Base-by-base conservation (phyloP, 2,113 vertebrate species). In the Strigops habroptila region DNA sequence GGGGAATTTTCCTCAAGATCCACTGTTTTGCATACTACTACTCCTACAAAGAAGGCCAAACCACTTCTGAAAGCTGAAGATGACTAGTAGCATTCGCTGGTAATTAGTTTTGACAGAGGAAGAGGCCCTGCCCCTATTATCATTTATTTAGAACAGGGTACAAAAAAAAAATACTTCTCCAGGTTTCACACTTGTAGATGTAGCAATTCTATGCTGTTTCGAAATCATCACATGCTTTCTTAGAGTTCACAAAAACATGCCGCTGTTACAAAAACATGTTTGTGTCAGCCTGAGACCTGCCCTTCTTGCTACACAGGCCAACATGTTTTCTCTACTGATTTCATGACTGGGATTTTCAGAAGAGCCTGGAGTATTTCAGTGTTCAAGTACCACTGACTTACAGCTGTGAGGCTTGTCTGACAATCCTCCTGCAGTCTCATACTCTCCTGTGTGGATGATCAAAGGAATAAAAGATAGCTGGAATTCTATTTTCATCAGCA, bases 141-240 rank as follows among this genome's bases (percentile, higher is more conserved):
- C 91, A 83, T 96, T 96, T 90, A 89, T 70, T 93, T 91, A 82
- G 37, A 92, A 69, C 46, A 65, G 49, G 48, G 37, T 74, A 77
- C 69, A 93, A 94, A 88, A 79, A 37, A 37, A 31, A 96, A 94
- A 88, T 63, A 62, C 48, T 77, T 95, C 67, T 80, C 82, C 91
- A 86, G 79, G 90, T 95, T 87, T 92, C 82, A 70, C 51, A 82
- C 76, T 88, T 86, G 37, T 18, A 90, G 90, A 95, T 96, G 85
- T 51, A 95, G 89, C 85, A 93, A 95, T 75, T 71, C 48, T 65
- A 18, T 31, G 84, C 76, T 91, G 82, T 96, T 92, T 95, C 63
- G 73, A 95, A 95, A 95, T 70, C 79, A 86, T 91, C 93, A 96
- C 94, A 86, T 92, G 94, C 91, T 94, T 92, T 96, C 87, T 90